Evolutionary conservation across 30 jellyfish, hydroid and myxozoan species (phyloP).

Genomic region (Aurelia coerulea): DNA sequence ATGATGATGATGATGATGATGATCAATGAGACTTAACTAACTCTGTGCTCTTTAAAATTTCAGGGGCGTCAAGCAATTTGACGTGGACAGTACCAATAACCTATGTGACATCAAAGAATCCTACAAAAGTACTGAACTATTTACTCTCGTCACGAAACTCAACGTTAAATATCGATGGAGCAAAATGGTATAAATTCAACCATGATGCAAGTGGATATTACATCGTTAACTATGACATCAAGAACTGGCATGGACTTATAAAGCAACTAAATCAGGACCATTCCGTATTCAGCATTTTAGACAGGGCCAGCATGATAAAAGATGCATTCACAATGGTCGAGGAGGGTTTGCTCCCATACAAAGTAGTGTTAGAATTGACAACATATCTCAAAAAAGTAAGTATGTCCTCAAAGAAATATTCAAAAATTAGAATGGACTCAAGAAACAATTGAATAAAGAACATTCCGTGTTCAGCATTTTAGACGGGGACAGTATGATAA

Average conservation of each 20-base stretch:
- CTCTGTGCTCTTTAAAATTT: not conserved
- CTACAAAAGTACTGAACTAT: not conserved
- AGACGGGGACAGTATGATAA: conserved; percentile 81
- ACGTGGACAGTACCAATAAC: conserved; percentile 89
- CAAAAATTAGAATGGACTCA: conserved; percentile 52
- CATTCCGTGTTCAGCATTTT: conserved; percentile 62
- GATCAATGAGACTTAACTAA: too few species aligned
- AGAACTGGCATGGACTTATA: conserved; percentile 60
- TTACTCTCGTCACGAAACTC: conserved; percentile 54
- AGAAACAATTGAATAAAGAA: conserved; percentile 40
- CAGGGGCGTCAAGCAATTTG: conserved; percentile 18
- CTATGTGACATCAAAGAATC: conserved; percentile 45
- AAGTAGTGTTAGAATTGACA: conserved; percentile 61
- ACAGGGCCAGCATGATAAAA: conserved; percentile 79
- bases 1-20: too few species aligned
- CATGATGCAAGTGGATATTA: conserved; percentile 71
- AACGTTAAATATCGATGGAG: conserved; percentile 13
- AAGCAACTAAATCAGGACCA: conserved; percentile 64
- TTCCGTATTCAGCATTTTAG: conserved; percentile 59
- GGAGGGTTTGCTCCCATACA: conserved; percentile 53
- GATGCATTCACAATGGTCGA: conserved; percentile 88
- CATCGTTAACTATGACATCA: conserved; percentile 66
- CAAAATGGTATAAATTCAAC: conserved; percentile 72
- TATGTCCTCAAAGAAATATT: too few species aligned
- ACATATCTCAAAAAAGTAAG: conserved; percentile 64